phyloP scores from a whole-genome alignment of 2,888 invertebrate genomes.

The Thelaira solivaga region DNA sequence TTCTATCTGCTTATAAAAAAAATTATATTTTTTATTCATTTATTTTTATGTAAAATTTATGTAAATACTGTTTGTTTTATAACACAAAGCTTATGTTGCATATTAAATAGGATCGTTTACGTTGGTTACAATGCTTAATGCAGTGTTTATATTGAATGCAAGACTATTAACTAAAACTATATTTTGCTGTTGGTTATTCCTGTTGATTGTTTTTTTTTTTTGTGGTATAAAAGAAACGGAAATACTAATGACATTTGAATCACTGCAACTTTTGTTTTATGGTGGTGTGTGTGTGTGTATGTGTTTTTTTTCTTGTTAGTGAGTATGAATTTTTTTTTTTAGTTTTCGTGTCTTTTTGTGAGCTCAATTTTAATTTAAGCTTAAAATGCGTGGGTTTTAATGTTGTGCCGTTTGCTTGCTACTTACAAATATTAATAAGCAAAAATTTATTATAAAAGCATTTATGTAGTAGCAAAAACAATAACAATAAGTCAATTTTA shows the following conservation, averaged over 20 bases:
- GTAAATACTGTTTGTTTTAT: conserved; percentile 59
- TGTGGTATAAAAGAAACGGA: conserved; percentile 46
- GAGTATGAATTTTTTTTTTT: background rate
- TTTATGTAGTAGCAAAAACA: conserved; percentile 4
- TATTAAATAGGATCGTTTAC: conserved; percentile 56
- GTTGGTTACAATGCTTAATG: conserved; percentile 34
- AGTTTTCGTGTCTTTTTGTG: background rate
- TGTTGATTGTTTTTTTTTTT: conserved; percentile 15
- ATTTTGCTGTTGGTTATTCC: conserved; percentile 38
- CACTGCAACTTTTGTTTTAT: conserved; percentile 37
- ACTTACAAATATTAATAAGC: conserved; percentile 20
- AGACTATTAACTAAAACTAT: conserved; percentile 34
- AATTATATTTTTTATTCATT: background rate
- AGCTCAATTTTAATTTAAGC: conserved; percentile 38
- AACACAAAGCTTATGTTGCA: conserved; percentile 62
- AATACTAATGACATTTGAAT: conserved; percentile 61
- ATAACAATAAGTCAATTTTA: conserved; percentile 13
- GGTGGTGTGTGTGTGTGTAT: no score
- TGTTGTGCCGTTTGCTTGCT: conserved; percentile 4
- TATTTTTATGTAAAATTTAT: conserved; percentile 58
- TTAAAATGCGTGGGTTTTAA: conserved; percentile 36
- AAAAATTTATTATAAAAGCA: background rate
- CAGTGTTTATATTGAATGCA: conserved; percentile 15
- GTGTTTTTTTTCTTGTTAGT: conserved; percentile 31
- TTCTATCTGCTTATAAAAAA: background rate